Percentiles rank a stretch among this genome's conserved stretches.
These are phyloP conservation scores for Crotalus helleri DNA, from an alignment of 2,113 vertebrate species.

Conservation along the genomic window DNA sequence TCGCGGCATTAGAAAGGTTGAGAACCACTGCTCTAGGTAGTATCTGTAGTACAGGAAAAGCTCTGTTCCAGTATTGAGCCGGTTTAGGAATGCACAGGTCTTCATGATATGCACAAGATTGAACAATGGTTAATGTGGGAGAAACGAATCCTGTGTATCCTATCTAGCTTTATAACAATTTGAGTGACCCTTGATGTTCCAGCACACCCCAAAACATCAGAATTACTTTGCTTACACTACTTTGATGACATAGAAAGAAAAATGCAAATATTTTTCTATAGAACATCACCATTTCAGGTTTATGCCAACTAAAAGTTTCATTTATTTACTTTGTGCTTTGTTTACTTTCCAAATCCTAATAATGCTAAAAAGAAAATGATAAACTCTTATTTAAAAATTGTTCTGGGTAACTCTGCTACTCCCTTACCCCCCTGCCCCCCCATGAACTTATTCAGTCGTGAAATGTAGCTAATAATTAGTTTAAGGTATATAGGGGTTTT, in stretches of 20 bases:
- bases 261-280: not conserved
- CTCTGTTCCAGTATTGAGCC: not conserved
- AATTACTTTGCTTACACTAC: not conserved
- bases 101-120: not conserved
- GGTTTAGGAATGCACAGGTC: not conserved
- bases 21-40: not conserved
- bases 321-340: not conserved
- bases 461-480: not conserved
- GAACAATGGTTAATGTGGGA: not conserved
- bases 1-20: too few species aligned
- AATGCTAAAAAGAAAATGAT: not conserved
- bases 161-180: not conserved
- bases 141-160: not conserved
- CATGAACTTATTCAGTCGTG: not conserved
- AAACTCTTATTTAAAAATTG: not conserved
- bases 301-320: not conserved
- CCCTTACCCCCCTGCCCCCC: accelerated
- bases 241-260: not conserved
- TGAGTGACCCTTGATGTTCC: not conserved
- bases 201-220: not conserved
- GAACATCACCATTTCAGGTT: not conserved
- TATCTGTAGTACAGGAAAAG: not conserved
- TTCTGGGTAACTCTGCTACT: not conserved
- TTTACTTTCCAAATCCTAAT: not conserved
- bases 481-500: not conserved